Evolutionary conservation across 2,113 vertebrate species (phyloP).

Genomic region (Lepisosteus osseus): DNA sequence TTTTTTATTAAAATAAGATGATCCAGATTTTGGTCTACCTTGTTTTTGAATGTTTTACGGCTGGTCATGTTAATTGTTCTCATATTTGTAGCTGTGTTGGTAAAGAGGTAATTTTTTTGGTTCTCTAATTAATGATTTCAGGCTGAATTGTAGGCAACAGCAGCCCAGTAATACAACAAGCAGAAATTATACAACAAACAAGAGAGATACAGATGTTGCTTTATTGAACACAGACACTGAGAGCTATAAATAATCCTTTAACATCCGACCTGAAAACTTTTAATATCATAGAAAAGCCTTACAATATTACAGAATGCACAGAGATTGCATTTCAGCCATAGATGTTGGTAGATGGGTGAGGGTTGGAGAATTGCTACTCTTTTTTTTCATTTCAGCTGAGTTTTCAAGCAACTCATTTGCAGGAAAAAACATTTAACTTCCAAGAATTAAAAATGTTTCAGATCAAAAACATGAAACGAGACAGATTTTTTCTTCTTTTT

Average conservation of each 20-base stretch:
- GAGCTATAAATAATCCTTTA: not conserved
- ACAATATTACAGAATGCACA: not conserved
- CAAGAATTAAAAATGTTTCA: too few relatives aligned
- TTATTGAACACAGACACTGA: constrained; percentile 9
- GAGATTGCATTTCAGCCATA: not conserved
- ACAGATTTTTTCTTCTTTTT: too few relatives aligned
- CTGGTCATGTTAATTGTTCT: constrained; percentile 13
- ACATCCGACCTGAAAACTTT: not conserved
- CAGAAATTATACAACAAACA: not conserved
- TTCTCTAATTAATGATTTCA: constrained; percentile 1
- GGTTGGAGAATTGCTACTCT: too few relatives aligned
- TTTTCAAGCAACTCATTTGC: too few relatives aligned
- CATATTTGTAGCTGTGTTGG: constrained; percentile 3
- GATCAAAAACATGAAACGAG: too few relatives aligned
- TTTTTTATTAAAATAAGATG: constrained; percentile 15
- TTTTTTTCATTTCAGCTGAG: too few relatives aligned
- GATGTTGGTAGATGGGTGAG: too few relatives aligned
- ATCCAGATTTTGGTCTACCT: not conserved
- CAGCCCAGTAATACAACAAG: not conserved
- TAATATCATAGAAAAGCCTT: not conserved
- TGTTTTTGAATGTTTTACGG: not conserved
- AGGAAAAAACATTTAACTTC: too few relatives aligned
- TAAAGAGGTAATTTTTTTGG: not conserved
- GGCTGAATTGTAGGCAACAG: constrained; percentile 2
- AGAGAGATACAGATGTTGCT: not conserved